phyloP scores from a whole-genome alignment of 2,797 vertebrate species.

The Alosa sapidissima region DNA sequence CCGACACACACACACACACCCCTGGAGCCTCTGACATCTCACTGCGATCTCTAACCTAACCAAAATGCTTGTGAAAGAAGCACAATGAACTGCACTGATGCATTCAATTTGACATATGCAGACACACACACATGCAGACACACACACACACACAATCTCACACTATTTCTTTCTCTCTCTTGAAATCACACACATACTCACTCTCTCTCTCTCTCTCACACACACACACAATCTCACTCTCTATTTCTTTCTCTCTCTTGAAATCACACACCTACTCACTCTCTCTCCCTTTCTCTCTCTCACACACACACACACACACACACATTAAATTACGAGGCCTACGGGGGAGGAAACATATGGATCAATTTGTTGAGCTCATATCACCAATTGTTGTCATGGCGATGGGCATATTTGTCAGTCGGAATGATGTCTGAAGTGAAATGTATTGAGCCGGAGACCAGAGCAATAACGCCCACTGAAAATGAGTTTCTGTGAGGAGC shows the following conservation, averaged over 20 bases:
- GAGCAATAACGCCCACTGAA: not conserved
- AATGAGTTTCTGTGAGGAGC: not conserved
- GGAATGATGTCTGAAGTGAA: conserved; percentile 9
- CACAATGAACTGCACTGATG: not conserved
- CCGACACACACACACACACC: not conserved
- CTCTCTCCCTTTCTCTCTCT: not conserved
- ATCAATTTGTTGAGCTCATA: conserved; percentile 20
- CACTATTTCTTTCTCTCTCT: not conserved
- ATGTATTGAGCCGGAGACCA: not conserved
- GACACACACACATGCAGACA: not conserved
- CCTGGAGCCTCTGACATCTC: not conserved
- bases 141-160: not conserved
- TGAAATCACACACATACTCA: not conserved
- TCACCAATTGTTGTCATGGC: not conserved
- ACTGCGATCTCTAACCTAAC: not conserved
- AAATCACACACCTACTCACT: not conserved
- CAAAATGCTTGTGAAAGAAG: not conserved
- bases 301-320: not conserved
- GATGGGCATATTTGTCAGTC: conserved; percentile 10
- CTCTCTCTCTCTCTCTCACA: not conserved
- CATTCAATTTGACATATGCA: conserved; percentile 3
- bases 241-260: not conserved
- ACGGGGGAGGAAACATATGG: not conserved
- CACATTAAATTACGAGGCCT: not conserved
- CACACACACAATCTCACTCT: not conserved